These are phyloP conservation scores for Oedothorax gibbosus DNA, from an alignment of 1,140 invertebrate genomes.

Conservation along the genomic window DNA sequence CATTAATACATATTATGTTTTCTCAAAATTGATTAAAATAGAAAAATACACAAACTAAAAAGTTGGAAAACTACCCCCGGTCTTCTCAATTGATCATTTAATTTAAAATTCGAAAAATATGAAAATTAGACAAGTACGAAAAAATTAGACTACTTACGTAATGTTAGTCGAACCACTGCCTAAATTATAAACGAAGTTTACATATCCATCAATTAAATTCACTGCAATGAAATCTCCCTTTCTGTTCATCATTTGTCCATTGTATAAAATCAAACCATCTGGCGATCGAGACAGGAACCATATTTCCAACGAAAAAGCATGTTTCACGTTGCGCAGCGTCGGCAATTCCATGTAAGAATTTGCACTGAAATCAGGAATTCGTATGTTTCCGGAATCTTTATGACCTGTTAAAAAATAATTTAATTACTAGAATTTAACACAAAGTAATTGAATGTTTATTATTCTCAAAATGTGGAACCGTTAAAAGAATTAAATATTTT, in stretches of 20 bases:
- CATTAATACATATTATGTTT: too few species aligned
- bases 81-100: background rate
- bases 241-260: constrained; percentile 75
- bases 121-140: background rate
- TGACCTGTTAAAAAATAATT: constrained; percentile 2
- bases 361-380: constrained; percentile 73
- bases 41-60: too few species aligned
- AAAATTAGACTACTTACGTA: constrained; percentile 74
- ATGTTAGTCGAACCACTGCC: constrained; percentile 89
- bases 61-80: background rate
- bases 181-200: constrained; percentile 88
- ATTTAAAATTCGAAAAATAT: constrained; percentile 5
- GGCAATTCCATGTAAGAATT: constrained; percentile 83
- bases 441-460: background rate
- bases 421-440: background rate
- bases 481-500: too few species aligned
- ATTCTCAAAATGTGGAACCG: background rate
- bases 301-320: constrained; percentile 84
- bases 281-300: constrained; percentile 84
- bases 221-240: constrained; percentile 87
- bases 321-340: constrained; percentile 79
- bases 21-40: background rate
- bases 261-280: constrained; percentile 86
- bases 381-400: constrained; percentile 56
- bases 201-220: constrained; percentile 80